Percentiles rank a stretch among this genome's conserved stretches.
phyloP scores from a whole-genome alignment of 2,113 vertebrate species.

The Prochilodus magdalenae region DNA sequence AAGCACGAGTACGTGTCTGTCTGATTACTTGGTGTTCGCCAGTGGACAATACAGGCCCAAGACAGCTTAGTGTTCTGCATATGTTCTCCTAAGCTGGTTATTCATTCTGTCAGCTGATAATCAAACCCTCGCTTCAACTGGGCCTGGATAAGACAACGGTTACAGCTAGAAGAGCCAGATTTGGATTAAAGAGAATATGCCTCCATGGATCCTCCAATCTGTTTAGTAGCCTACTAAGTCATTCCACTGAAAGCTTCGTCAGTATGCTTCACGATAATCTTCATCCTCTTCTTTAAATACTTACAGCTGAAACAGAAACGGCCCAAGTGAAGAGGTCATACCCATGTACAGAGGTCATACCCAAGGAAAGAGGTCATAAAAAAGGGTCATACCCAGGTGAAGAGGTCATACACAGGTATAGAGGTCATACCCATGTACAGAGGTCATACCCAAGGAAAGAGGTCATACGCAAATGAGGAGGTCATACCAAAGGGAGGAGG shows the following conservation, averaged over 20 bases:
- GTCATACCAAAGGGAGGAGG: too few relatives aligned
- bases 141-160: neutral
- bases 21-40: neutral
- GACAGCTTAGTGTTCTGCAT: neutral
- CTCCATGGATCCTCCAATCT: neutral
- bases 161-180: neutral
- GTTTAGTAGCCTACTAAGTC: neutral
- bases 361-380: too few relatives aligned
- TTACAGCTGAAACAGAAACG: neutral
- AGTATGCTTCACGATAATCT: neutral
- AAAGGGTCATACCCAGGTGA: too few relatives aligned
- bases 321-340: neutral
- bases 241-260: neutral
- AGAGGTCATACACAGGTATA: too few relatives aligned
- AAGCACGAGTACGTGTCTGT: neutral
- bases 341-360: too few relatives aligned
- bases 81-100: neutral
- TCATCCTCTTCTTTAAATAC: neutral
- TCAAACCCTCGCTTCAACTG: neutral
- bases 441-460: too few relatives aligned
- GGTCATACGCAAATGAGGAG: too few relatives aligned
- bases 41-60: neutral
- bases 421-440: too few relatives aligned
- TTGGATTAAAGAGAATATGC: neutral
- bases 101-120: conserved; percentile 11